A percentile compares a stretch with the other conserved stretches of the same genome.
phyloP scores from a whole-genome alignment of 1,140 invertebrate genomes.

The Drosophila repletoides region DNA sequence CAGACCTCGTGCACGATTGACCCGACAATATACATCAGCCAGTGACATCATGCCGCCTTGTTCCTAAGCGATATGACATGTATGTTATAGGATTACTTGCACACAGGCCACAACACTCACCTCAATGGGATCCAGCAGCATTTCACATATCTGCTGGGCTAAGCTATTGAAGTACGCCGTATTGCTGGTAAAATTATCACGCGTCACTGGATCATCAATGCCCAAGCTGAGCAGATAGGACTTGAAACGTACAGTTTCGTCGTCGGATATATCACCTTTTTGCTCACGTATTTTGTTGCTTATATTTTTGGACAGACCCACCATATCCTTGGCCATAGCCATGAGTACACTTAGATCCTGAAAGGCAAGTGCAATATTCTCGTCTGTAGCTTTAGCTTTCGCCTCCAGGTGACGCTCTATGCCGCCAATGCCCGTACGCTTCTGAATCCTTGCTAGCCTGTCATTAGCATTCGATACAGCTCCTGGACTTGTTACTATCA shows the following conservation, averaged over 20 bases:
- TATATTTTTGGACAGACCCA: slow-evolving; percentile 94
- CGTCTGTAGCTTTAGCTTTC: slow-evolving; percentile 94
- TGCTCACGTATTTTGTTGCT: slow-evolving; percentile 96
- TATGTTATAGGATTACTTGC: not conserved
- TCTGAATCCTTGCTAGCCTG: slow-evolving; percentile 83
- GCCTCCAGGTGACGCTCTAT: slow-evolving; percentile 96
- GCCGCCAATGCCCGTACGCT: slow-evolving; percentile 95
- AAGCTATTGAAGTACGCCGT: slow-evolving; percentile 94
- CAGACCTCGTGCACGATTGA: slow-evolving; percentile 94
- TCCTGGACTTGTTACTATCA: slow-evolving; percentile 46
- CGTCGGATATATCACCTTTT: slow-evolving; percentile 97
- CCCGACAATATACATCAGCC: slow-evolving; percentile 97
- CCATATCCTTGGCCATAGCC: slow-evolving; percentile 99
- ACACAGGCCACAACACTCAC: slow-evolving; percentile 84
- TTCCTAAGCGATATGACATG: slow-evolving; percentile 85
- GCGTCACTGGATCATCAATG: slow-evolving; percentile 98
- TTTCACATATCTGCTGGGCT: slow-evolving; percentile 92
- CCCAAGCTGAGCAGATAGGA: slow-evolving; percentile 97
- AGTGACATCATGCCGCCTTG: slow-evolving; percentile 98
- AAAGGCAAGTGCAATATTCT: slow-evolving; percentile 96
- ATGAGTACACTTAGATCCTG: slow-evolving; percentile 96
- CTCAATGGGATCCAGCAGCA: slow-evolving; percentile 91
- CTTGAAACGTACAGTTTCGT: slow-evolving; percentile 98
- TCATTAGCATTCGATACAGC: slow-evolving; percentile 80
- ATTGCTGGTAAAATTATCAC: slow-evolving; percentile 93